Evolutionary conservation across 2,888 invertebrate species (phyloP), one percentile per base, ranked within the genome.

Genomic region (Seira ritae): DNA sequence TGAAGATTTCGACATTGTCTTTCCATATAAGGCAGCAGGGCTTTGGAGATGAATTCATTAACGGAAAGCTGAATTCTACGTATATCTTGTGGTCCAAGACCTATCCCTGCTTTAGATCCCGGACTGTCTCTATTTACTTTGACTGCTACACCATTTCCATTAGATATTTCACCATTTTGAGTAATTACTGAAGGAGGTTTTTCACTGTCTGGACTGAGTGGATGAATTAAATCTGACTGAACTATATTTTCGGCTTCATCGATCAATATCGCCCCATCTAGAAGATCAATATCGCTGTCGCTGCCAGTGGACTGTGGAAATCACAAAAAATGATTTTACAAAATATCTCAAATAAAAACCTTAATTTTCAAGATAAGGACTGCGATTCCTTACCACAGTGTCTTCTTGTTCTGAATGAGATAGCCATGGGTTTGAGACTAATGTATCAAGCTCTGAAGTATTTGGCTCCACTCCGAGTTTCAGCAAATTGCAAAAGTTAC

Each of bases 11-110:
- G 93, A 89, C 99, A 95, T 91, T 97, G 95, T 90, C 95, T 94
- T 91, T 99, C 99, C 55, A 97, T 94, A 91, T 97, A 96, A 0
- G 98, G 98, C 85, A 98, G 92, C 81, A 99, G 92, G 22, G 96
- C 96, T 89, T 95, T 94, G 15, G 95, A 93, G 82, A 95, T 94
- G 92, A 97, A 98, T 90, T 98, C 97, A 89, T 95, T 95, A 62
- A 98, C 93, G 90, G 98, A 95, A 87, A 94, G 93, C 89, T 95
- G 94, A 62, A 98, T 92, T 89, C 95, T 94, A 89, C 98, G 97
- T 71, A 97, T 93, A 91, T 98, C 98, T 90, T 94, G 94, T 0
- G 66, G 95, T 95, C 60, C 98, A 92, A 90, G 95, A 95, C 97
- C 55, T 55, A 69, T 0, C 50, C 62, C 20, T 17, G 3, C 17